phyloP scores from a whole-genome alignment of 2,797 vertebrate species.

The Microctenopoma steveboyesi region DNA sequence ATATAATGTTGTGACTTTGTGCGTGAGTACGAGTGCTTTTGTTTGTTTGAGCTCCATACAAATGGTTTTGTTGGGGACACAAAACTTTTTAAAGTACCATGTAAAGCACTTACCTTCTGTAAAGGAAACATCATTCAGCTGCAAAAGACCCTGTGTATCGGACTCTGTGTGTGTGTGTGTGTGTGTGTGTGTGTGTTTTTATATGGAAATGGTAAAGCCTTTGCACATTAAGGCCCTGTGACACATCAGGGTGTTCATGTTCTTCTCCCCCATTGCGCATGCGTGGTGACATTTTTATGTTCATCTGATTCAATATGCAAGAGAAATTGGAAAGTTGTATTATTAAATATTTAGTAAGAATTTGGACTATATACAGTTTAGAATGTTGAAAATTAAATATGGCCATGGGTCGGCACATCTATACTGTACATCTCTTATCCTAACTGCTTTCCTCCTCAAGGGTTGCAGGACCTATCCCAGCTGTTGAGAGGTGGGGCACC shows the following conservation, averaged over 20 bases:
- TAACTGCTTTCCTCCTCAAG: no score
- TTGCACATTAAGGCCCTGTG: background rate
- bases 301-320: background rate
- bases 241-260: background rate
- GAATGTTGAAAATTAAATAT: no score
- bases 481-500: no score
- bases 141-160: conserved; percentile 49
- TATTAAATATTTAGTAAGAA: no score
- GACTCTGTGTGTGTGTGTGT: conserved; percentile 20
- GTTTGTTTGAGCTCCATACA: conserved; percentile 47
- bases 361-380: background rate
- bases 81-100: conserved; percentile 57
- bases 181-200: conserved; percentile 17
- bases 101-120: conserved; percentile 64
- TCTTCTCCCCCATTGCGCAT: background rate
- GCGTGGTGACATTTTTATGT: background rate
- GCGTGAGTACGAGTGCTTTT: conserved; percentile 22
- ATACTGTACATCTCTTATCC: no score
- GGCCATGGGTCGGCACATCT: no score
- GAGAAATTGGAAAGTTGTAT: background rate
- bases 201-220: background rate
- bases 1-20: conserved; percentile 39
- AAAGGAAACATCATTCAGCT: conserved; percentile 51
- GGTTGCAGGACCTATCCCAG: no score
- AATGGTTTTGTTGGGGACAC: conserved; percentile 54